phyloP scores from a whole-genome alignment of 2,113 vertebrate species.

The Tetrax tetrax region DNA sequence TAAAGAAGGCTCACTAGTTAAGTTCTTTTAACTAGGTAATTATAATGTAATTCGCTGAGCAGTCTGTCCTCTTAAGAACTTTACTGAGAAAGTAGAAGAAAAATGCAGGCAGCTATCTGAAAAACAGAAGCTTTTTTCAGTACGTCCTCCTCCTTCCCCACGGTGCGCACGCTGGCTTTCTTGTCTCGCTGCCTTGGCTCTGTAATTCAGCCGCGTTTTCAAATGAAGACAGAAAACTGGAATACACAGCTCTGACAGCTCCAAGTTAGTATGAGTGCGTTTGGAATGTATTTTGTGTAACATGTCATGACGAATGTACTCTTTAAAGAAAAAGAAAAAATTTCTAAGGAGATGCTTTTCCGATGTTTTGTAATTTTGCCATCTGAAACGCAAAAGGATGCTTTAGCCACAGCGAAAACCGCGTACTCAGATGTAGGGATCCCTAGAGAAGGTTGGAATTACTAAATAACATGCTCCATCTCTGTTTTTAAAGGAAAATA shows the following conservation, averaged over 20 bases:
- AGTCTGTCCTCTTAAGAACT: background rate
- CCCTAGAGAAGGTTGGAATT: background rate
- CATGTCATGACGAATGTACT: background rate
- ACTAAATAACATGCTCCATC: background rate
- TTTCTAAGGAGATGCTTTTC: background rate
- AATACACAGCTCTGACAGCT: background rate
- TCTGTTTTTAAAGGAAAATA: background rate
- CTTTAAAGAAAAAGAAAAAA: background rate
- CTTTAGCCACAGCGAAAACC: background rate
- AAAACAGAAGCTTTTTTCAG: background rate
- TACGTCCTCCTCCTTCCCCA: background rate
- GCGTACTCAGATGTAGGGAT: background rate
- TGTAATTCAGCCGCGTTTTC: background rate
- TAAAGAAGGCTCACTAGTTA: background rate
- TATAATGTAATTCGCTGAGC: background rate
- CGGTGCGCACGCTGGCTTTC: rapidly evolving
- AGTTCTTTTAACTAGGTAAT: background rate
- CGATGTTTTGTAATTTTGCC: background rate
- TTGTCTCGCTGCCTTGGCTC: background rate
- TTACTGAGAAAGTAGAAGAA: background rate
- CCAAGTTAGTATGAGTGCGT: background rate
- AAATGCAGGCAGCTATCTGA: background rate
- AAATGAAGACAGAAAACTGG: background rate
- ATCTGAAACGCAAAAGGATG: background rate
- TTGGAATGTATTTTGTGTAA: background rate